Percentiles rank a stretch among this genome's conserved stretches.
phyloP scores from a whole-genome alignment of 2,113 vertebrate species.

The Tachuris rubrigastra region DNA sequence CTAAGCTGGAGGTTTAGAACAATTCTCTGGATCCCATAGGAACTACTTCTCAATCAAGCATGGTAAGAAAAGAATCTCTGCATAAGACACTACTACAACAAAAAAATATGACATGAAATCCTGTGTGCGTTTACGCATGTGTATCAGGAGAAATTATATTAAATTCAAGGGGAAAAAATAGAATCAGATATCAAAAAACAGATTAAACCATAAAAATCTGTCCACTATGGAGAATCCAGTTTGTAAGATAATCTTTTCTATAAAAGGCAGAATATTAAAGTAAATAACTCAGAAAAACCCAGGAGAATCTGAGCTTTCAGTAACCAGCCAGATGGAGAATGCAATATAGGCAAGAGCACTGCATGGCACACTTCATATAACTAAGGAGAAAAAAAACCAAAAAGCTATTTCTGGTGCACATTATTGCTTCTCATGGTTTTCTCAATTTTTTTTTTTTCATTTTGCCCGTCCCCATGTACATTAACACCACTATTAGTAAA shows the following conservation, averaged over 20 bases:
- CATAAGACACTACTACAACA: slow-evolving; percentile 3
- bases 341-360: slow-evolving; percentile 44
- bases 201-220: slow-evolving; percentile 67
- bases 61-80: slow-evolving; percentile 37
- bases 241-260: slow-evolving; percentile 67
- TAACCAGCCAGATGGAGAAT: slow-evolving; percentile 65
- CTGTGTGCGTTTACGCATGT: background rate
- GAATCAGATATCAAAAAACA: slow-evolving; percentile 61
- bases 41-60: slow-evolving; percentile 43
- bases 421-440: background rate
- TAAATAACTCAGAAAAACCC: slow-evolving; percentile 70
- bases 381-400: background rate
- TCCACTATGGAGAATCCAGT: slow-evolving; percentile 59
- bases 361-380: background rate
- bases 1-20: slow-evolving; percentile 1
- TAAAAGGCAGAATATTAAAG: slow-evolving; percentile 68
- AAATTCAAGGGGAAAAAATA: slow-evolving; percentile 49
- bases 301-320: slow-evolving; percentile 53
- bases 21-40: slow-evolving; percentile 27
- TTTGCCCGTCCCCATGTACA: background rate
- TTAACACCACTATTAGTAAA: background rate
- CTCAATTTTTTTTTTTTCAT: background rate
- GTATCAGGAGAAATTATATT: slow-evolving; percentile 34
- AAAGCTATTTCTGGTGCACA: background rate
- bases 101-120: slow-evolving; percentile 13